Evolutionary conservation across 2,888 invertebrate species (phyloP).

Genomic region (Cyclophora albipunctata): DNA sequence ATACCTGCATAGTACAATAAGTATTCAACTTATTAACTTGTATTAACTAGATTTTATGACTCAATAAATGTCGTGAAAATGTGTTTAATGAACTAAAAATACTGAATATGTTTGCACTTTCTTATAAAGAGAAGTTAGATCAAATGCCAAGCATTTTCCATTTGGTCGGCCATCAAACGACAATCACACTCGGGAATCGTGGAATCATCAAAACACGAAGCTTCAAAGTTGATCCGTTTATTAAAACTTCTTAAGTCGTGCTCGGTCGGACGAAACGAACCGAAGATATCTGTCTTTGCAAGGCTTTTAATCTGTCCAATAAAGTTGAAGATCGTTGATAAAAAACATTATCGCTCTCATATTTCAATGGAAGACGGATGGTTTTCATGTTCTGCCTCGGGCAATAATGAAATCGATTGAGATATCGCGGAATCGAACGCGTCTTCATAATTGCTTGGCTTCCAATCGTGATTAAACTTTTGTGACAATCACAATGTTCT

Average conservation of each 20-base stretch:
- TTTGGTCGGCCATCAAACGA: constrained; percentile 7
- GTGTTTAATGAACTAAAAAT: no score
- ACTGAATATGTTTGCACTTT: no score
- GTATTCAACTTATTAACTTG: no score
- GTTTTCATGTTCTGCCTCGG: constrained; percentile 9
- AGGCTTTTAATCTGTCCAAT: constrained; percentile 45
- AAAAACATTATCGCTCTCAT: constrained; percentile 39
- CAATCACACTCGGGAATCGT: constrained; percentile 8
- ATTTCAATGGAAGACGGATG: constrained; percentile 25
- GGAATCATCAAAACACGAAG: constrained; percentile 11
- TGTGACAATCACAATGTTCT: neutral
- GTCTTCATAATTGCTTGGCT: constrained; percentile 5
- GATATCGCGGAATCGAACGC: constrained; percentile 11
- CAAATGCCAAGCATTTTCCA: neutral
- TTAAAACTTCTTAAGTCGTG: constrained; percentile 20
- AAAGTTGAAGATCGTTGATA: constrained; percentile 36
- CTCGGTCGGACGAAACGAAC: constrained; percentile 13
- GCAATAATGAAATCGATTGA: constrained; percentile 12
- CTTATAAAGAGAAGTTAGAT: neutral
- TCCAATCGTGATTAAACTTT: constrained; percentile 3
- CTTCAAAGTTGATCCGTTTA: constrained; percentile 22
- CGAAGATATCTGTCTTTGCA: constrained; percentile 21
- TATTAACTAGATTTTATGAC: no score
- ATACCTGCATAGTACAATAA: no score
- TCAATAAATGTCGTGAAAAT: no score